phyloP scores from a whole-genome alignment of 2,888 invertebrate species.

The Darwinula stevensoni region DNA sequence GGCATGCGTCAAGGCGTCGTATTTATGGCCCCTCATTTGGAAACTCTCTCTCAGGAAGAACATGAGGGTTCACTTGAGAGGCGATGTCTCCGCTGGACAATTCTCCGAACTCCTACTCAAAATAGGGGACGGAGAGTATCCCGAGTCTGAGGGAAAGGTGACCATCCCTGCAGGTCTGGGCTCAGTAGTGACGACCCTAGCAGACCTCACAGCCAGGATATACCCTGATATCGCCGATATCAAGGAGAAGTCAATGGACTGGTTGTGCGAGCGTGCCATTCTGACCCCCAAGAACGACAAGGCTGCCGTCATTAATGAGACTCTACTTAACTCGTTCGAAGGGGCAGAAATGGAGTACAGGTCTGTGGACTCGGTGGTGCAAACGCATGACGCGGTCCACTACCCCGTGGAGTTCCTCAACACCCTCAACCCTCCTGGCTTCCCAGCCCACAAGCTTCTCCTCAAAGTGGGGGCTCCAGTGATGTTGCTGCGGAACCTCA shows the following conservation, averaged over 20 bases:
- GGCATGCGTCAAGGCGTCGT: slow-evolving; percentile 12
- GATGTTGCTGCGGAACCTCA: slow-evolving; percentile 11
- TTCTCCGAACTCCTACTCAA: no score
- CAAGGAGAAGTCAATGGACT: slow-evolving; percentile 6
- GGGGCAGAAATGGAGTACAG: no score
- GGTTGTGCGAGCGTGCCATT: slow-evolving; percentile 8
- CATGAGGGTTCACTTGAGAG: no score
- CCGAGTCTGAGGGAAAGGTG: slow-evolving; percentile 6
- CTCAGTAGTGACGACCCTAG: not conserved
- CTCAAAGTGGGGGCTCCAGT: slow-evolving; percentile 12
- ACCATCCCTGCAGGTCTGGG: slow-evolving; percentile 5
- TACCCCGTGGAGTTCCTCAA: slow-evolving; percentile 10
- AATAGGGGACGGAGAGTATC: no score
- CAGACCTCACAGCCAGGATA: slow-evolving; percentile 6
- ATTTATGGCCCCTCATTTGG: no score
- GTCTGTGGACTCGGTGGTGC: slow-evolving; percentile 9
- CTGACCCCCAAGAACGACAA: slow-evolving; percentile 8
- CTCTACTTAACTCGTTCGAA: no score
- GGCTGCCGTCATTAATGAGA: no score
- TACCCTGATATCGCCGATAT: slow-evolving; percentile 6
- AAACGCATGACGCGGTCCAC: slow-evolving; percentile 9
- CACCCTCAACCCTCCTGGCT: slow-evolving; percentile 9
- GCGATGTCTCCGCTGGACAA: no score
- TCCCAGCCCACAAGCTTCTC: slow-evolving; percentile 9
- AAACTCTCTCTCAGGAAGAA: no score